A percentile compares a stretch with the other conserved stretches of the same genome.
phyloP scores from a whole-genome alignment of 1,140 invertebrate genomes.

The Lordiphosa mommai region DNA sequence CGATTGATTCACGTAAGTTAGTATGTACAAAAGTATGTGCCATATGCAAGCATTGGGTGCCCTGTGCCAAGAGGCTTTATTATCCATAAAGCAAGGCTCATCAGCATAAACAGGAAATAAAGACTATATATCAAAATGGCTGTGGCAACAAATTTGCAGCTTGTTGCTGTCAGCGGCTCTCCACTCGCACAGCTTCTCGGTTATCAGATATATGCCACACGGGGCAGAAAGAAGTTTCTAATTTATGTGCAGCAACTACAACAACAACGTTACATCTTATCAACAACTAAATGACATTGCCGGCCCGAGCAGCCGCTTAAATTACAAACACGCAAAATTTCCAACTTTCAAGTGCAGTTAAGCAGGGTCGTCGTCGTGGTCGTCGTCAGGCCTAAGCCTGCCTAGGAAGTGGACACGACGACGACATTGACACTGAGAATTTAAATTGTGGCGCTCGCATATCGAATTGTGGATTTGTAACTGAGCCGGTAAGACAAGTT shows the following conservation, averaged over 20 bases:
- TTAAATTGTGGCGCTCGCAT: constrained; percentile 73
- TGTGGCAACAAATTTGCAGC: constrained; percentile 54
- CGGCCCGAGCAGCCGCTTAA: constrained; percentile 51
- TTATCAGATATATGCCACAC: constrained; percentile 70
- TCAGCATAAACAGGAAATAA: constrained; percentile 69
- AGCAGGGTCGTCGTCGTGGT: constrained; percentile 30
- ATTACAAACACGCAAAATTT: constrained; percentile 63
- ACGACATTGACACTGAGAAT: constrained; percentile 74
- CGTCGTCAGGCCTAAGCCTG: constrained; percentile 15
- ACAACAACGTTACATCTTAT: constrained; percentile 55
- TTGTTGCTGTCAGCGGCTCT: constrained; percentile 47
- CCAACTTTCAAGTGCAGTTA: constrained; percentile 41
- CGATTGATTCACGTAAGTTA: not conserved
- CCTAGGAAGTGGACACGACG: constrained; percentile 39
- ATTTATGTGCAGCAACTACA: constrained; percentile 54
- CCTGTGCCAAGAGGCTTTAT: constrained; percentile 24
- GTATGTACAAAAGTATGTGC: too few species aligned
- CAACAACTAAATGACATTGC: constrained; percentile 69
- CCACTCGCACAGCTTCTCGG: constrained; percentile 30
- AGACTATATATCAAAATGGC: constrained; percentile 64
- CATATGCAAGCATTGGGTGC: not conserved
- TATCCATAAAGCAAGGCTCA: constrained; percentile 38
- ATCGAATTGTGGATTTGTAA: constrained; percentile 63
- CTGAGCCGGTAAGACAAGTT: constrained; percentile 73
- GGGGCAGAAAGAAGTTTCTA: constrained; percentile 46